Evolutionary conservation across 2,888 invertebrate species (phyloP).

Genomic region (Entomobrya multifasciata): DNA sequence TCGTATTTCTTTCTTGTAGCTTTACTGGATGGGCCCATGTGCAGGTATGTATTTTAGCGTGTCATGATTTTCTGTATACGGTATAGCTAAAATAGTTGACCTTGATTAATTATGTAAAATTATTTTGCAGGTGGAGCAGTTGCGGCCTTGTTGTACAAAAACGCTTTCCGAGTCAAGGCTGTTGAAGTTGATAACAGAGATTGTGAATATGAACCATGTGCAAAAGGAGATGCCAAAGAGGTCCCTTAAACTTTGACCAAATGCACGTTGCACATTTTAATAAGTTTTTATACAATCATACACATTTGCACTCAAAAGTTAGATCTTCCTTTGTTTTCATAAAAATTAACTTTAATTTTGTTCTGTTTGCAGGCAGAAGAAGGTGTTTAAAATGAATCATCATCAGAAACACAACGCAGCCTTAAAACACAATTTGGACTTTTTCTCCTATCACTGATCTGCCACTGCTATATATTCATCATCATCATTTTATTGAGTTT

Average conservation of each 20-base stretch:
- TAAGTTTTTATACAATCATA: not conserved
- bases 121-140: slow-evolving; percentile 76
- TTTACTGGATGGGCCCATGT: slow-evolving; percentile 79
- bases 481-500: not conserved
- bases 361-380: slow-evolving; percentile 1
- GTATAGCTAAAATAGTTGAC: too few species aligned
- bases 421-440: not conserved
- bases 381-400: not conserved
- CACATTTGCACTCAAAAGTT: too few species aligned
- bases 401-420: not conserved
- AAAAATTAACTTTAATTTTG: too few species aligned
- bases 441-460: not conserved
- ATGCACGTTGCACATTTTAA: slow-evolving; percentile 54
- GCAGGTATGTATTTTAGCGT: slow-evolving; percentile 63
- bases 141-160: slow-evolving; percentile 78
- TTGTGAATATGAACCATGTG: slow-evolving; percentile 76
- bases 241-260: slow-evolving; percentile 66
- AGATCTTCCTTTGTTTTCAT: too few species aligned
- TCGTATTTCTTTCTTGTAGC: slow-evolving; percentile 55
- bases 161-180: slow-evolving; percentile 73
- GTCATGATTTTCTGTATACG: too few species aligned
- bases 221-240: slow-evolving; percentile 79
- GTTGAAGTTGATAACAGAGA: slow-evolving; percentile 54
- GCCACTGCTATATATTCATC: not conserved
- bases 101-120: too few species aligned